Conservation (phyloP, 1,140 invertebrate genomes). For the Leptestheria dahalacensis region DNA sequence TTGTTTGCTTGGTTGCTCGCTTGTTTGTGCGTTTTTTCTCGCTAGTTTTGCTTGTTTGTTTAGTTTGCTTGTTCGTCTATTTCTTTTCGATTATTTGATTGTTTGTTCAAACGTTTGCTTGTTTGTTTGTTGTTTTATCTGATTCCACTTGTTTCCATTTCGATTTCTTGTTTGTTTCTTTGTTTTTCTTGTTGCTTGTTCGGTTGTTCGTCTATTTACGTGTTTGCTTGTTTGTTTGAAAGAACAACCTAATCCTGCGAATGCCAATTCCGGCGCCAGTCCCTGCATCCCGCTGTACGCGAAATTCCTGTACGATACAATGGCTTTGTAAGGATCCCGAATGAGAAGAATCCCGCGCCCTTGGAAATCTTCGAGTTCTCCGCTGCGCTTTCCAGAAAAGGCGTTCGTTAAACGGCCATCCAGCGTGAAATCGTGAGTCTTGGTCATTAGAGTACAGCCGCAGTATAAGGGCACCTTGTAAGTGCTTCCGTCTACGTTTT, state of each 20-base stretch:
- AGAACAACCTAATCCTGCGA: constrained; percentile 11
- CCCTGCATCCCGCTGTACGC: constrained; percentile 22
- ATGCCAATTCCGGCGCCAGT: constrained; percentile 16
- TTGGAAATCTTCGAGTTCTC: constrained; percentile 17
- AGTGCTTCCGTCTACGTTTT: background rate
- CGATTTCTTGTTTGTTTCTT: too few species aligned
- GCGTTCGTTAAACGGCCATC: constrained; percentile 2
- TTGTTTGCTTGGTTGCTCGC: too few species aligned
- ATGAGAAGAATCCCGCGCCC: constrained; percentile 25
- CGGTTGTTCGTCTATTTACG: too few species aligned
- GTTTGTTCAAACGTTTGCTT: too few species aligned
- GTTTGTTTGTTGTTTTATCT: too few species aligned
- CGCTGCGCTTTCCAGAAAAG: too few species aligned
- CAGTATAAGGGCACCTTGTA: constrained; percentile 15
- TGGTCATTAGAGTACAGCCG: constrained; percentile 27
- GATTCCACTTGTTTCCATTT: too few species aligned
- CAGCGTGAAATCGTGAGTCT: constrained; percentile 23
- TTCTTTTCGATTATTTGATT: too few species aligned
- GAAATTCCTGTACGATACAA: constrained; percentile 27
- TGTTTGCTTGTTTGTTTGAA: background rate
- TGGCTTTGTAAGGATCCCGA: constrained; percentile 27
- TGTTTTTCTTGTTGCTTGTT: too few species aligned
- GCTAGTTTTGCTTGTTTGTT: too few species aligned
- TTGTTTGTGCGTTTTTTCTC: too few species aligned
- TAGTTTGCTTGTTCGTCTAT: too few species aligned